These are phyloP conservation scores for Ranitomeya imitator DNA, from an alignment of 2,113 vertebrate species.

Conservation along the genomic window DNA sequence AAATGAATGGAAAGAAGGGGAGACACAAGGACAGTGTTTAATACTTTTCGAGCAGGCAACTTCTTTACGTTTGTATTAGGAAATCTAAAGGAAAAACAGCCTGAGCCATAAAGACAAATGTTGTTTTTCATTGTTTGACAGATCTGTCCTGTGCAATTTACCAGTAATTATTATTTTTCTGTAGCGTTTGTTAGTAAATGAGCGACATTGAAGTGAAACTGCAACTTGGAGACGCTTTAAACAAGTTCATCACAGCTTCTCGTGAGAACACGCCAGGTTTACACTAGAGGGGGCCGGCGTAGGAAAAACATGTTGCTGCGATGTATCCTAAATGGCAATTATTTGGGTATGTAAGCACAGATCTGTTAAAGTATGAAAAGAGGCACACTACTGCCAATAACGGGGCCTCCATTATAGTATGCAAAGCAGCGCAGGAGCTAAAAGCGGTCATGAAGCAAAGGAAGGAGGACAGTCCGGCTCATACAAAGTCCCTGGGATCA, in stretches of 20 bases:
- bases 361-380: too few relatives aligned
- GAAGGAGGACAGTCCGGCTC: too few relatives aligned
- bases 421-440: too few relatives aligned
- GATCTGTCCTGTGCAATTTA: not conserved
- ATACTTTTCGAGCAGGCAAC: not conserved
- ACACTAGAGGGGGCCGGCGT: not conserved
- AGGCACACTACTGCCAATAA: too few relatives aligned
- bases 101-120: not conserved
- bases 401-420: too few relatives aligned
- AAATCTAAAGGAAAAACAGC: not conserved
- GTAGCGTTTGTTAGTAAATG: not conserved
- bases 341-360: too few relatives aligned
- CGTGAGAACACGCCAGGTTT: not conserved
- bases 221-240: not conserved
- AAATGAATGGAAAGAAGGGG: constrained; percentile 48
- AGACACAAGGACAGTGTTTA: constrained; percentile 1
- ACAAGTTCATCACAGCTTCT: not conserved
- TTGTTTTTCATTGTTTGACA: not conserved
- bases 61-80: constrained; percentile 34
- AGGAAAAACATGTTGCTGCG: not conserved
- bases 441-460: too few relatives aligned
- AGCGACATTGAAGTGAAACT: not conserved
- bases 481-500: too few relatives aligned
- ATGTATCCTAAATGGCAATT: not conserved
- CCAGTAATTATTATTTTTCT: not conserved